A percentile compares a stretch with the other conserved stretches of the same genome.
These are phyloP conservation scores for Rattus norvegicus DNA, from an alignment of 2,113 vertebrate genomes.

Conservation along the genomic window GRCr8 NC_086038.1:41006501-41007000, in stretches of 20 bases:
- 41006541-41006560: not conserved
- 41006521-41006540: not conserved
- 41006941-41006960: not conserved
- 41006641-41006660: not conserved
- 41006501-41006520: not conserved
- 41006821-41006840: not conserved
- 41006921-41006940: not conserved
- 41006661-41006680: not conserved
- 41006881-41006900: not conserved
- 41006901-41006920: not conserved
- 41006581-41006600: not conserved
- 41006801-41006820: not conserved
- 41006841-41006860: not conserved
- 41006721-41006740: not conserved
- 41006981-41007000: not conserved
- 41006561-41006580: not conserved
- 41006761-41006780: not conserved
- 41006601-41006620: not conserved
- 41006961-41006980: not conserved
- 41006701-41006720: not conserved
- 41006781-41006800: not conserved
- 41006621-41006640: too few relatives aligned
- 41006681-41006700: not conserved
- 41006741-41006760: not conserved
- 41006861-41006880: not conserved